Conservation (phyloP, 37 sponge, comb jelly and placozoan genomes). For the Theonella swinhoei region DNA sequence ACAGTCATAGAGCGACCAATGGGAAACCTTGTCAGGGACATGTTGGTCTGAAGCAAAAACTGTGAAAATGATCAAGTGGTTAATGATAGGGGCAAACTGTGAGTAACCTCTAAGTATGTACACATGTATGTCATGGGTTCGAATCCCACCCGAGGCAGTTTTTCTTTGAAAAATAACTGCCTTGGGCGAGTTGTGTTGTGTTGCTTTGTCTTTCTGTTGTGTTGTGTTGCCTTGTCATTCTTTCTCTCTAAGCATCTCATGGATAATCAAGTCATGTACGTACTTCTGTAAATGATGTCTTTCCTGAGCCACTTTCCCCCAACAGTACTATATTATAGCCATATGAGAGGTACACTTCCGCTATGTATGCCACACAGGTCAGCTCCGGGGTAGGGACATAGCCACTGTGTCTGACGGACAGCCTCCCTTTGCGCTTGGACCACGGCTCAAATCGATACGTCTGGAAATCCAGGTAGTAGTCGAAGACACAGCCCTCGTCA, state of each 20-base stretch:
- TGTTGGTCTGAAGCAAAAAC: slow-evolving; percentile 2
- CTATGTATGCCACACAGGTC: slow-evolving; percentile 37
- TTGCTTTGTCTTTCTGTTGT: no score
- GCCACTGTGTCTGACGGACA: neutral
- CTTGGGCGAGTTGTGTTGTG: no score
- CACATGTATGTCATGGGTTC: no score
- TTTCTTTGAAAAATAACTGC: no score
- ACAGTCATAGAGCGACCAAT: slow-evolving; percentile 24
- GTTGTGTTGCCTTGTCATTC: no score
- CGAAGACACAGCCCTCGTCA: slow-evolving; percentile 60
- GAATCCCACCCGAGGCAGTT: no score
- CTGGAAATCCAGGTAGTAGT: slow-evolving; percentile 69
- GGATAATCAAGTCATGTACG: no score
- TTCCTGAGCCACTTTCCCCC: slow-evolving; percentile 69
- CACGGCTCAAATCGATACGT: slow-evolving; percentile 58
- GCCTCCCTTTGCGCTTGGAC: slow-evolving; percentile 29
- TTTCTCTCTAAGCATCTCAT: neutral
- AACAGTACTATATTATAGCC: slow-evolving; percentile 62
- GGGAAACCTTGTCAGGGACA: slow-evolving; percentile 16
- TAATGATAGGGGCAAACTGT: neutral
- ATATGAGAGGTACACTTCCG: slow-evolving; percentile 59
- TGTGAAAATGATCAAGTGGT: neutral
- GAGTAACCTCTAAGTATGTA: neutral
- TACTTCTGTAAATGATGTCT: slow-evolving; percentile 61
- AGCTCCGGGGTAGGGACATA: slow-evolving; percentile 69